These are phyloP conservation scores for Venusia cambrica DNA, from an alignment of 2,888 invertebrate species.

Conservation along the genomic window DNA sequence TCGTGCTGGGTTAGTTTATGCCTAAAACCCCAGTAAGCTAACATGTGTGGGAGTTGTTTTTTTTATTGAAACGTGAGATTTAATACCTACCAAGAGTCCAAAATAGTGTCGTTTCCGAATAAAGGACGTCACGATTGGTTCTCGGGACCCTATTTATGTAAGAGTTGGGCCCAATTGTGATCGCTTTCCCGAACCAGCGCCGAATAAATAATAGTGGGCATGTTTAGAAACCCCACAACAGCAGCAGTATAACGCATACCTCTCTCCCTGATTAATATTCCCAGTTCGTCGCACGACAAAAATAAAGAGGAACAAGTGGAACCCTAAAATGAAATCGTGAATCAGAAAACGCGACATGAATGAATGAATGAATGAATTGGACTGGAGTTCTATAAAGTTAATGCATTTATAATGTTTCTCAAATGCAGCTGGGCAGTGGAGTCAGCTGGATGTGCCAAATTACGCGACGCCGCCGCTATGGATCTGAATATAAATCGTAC, in stretches of 20 bases:
- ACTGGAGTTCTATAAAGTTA: constrained; percentile 35
- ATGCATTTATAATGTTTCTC: constrained; percentile 58
- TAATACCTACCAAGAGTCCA: no score
- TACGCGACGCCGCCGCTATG: no score
- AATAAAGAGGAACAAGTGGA: constrained; percentile 10
- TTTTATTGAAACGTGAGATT: no score
- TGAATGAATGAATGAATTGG: constrained; percentile 18
- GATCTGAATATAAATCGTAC: no score
- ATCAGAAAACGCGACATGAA: constrained; percentile 20
- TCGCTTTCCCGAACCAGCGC: constrained; percentile 21
- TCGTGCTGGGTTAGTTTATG: no score
- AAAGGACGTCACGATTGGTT: no score
- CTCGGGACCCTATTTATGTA: no score
- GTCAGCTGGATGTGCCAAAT: constrained; percentile 26
- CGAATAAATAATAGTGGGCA: constrained; percentile 1
- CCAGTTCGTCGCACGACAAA: constrained; percentile 17
- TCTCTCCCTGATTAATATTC: constrained; percentile 27
- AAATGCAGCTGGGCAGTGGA: constrained; percentile 37
- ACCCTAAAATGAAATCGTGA: constrained; percentile 12
- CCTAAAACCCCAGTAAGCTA: no score
- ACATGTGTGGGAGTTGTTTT: no score
- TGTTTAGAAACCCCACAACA: constrained; percentile 7
- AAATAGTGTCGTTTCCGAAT: no score
- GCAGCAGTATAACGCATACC: no score
- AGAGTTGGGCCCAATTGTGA: constrained; percentile 22